Evolutionary conservation across 35 echinoderm and acorn worm genomes (phyloP).

Genomic region (Apostichopus parvimensis): DNA sequence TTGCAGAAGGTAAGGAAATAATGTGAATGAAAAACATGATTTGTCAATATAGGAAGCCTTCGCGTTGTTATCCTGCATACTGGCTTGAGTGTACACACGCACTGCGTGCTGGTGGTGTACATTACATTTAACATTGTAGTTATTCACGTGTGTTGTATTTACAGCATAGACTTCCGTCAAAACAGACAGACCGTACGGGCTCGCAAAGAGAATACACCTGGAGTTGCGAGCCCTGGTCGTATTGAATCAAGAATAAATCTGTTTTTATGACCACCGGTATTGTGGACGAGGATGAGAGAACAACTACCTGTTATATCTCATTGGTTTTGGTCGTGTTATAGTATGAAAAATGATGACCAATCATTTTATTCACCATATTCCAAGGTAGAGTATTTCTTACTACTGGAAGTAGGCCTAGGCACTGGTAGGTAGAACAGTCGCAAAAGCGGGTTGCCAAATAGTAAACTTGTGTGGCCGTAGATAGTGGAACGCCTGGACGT

Average conservation of each 20-base stretch:
- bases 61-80: background rate
- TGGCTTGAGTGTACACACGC: background rate
- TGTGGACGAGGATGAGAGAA: background rate
- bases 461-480: no score
- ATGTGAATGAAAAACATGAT: slow-evolving; percentile 19
- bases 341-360: slow-evolving; percentile 18
- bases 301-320: background rate
- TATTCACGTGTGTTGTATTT: background rate
- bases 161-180: background rate
- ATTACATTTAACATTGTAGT: no score
- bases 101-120: background rate
- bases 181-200: background rate
- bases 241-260: background rate
- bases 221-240: slow-evolving; percentile 6
- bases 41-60: background rate
- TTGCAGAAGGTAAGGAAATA: slow-evolving; percentile 7
- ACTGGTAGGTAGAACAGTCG: no score
- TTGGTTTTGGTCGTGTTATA: background rate
- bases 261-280: background rate
- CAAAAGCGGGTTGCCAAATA: no score
- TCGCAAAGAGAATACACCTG: background rate
- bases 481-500: no score
- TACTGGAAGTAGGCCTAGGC: background rate
- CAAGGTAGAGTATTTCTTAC: background rate
- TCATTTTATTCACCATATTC: slow-evolving; percentile 10